Evolutionary conservation across 2,113 vertebrate species (phyloP).

Genomic region (Lepus timidus): DNA sequence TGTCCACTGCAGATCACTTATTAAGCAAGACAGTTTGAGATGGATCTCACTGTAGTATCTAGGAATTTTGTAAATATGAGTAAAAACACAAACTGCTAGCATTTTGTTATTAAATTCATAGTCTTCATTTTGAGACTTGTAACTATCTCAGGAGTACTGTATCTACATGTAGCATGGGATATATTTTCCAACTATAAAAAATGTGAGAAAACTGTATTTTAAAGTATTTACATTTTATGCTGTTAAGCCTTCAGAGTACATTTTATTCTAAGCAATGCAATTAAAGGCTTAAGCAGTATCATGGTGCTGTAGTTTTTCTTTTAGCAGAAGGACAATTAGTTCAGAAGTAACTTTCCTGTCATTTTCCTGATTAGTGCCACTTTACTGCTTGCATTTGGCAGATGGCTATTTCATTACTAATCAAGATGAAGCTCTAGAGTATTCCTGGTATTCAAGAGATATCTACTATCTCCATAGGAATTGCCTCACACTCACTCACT

Average conservation of each 20-base stretch:
- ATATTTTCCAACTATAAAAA: slow-evolving; percentile 1
- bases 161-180: background rate
- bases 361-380: slow-evolving; percentile 58
- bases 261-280: slow-evolving; percentile 24
- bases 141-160: background rate
- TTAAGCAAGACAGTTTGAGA: slow-evolving; percentile 77
- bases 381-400: slow-evolving; percentile 63
- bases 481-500: background rate
- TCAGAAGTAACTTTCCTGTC: slow-evolving; percentile 72
- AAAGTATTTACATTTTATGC: slow-evolving; percentile 21
- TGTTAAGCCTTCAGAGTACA: background rate
- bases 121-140: background rate
- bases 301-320: slow-evolving; percentile 42
- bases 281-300: background rate
- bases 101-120: slow-evolving; percentile 8
- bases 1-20: slow-evolving; percentile 52
- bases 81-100: background rate
- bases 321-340: slow-evolving; percentile 49
- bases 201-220: background rate
- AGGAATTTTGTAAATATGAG: slow-evolving; percentile 59
- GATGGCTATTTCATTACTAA: slow-evolving; percentile 66
- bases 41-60: slow-evolving; percentile 29
- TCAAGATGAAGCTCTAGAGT: slow-evolving; percentile 34
- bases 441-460: background rate
- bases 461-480: background rate